phyloP scores from a whole-genome alignment of 2,797 vertebrate genomes.

The Coilia nasus region DNA sequence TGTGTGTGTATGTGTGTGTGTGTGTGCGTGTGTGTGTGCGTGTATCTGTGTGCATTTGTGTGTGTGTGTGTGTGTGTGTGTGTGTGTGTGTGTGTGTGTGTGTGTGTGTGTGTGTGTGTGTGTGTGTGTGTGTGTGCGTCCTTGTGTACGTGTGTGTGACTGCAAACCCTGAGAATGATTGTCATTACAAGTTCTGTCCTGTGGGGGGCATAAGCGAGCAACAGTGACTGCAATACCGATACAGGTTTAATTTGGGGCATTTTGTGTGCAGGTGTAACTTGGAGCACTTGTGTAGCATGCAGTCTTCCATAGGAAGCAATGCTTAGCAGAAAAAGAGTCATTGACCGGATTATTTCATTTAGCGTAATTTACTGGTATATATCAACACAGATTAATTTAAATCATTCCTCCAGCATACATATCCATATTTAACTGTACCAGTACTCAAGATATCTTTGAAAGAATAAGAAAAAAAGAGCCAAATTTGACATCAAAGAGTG shows the following conservation, averaged over 20 bases:
- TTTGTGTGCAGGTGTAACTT: too few species aligned
- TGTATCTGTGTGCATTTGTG: not conserved
- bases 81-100: too few species aligned
- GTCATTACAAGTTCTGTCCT: not conserved
- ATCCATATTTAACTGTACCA: not conserved
- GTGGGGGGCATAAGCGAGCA: not conserved
- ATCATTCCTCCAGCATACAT: not conserved
- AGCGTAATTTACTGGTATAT: not conserved
- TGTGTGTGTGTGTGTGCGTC: too few species aligned
- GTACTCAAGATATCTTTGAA: not conserved
- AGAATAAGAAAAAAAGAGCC: not conserved
- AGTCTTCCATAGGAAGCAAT: not conserved
- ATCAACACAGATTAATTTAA: not conserved
- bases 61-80: too few species aligned
- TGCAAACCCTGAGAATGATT: not conserved
- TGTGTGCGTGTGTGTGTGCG: conserved; percentile 7
- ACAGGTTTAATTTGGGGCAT: not conserved
- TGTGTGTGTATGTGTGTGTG: not conserved
- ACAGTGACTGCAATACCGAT: not conserved
- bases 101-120: too few species aligned
- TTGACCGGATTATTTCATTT: not conserved
- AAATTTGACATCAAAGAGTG: not conserved
- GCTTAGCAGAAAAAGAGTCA: not conserved
- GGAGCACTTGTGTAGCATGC: not conserved
- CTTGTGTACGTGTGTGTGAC: not conserved